These are phyloP conservation scores for Odontocerum albicorne DNA, from an alignment of 2,888 invertebrate species.

Conservation along the genomic window DNA sequence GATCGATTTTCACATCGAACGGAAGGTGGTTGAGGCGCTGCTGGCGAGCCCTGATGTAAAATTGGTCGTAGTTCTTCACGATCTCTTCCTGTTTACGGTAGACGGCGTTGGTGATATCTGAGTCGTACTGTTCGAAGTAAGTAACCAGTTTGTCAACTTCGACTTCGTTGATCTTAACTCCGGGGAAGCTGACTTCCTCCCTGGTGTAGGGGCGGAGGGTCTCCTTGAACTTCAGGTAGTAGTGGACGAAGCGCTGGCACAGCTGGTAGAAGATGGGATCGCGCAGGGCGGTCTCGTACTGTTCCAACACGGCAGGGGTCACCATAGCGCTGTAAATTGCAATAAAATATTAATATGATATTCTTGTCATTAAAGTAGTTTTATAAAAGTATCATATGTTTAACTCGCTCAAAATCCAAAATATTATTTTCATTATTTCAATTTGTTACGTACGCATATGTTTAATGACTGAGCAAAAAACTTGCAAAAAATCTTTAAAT, in stretches of 20 bases:
- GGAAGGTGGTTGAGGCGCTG: conserved; percentile 66
- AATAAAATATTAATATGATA: no score
- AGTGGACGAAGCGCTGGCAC: conserved; percentile 51
- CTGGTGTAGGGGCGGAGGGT: conserved; percentile 56
- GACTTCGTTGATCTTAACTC: conserved; percentile 57
- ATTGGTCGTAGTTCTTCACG: conserved; percentile 53
- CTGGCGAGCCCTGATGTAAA: conserved; percentile 59
- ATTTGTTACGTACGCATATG: no score
- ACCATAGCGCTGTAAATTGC: conserved; percentile 41
- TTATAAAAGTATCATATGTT: no score
- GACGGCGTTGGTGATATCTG: conserved; percentile 53
- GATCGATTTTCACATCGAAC: conserved; percentile 59
- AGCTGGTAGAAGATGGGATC: conserved; percentile 62
- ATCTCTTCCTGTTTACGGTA: conserved; percentile 44
- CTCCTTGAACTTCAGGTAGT: conserved; percentile 55
- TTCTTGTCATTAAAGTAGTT: no score
- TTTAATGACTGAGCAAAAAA: no score
- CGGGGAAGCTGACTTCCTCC: conserved; percentile 55
- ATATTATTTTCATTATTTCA: no score
- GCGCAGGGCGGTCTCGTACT: conserved; percentile 56
- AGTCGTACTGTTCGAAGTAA: conserved; percentile 58
- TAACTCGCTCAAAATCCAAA: no score
- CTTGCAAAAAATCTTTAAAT: no score
- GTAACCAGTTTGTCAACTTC: conserved; percentile 59
- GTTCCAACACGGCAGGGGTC: conserved; percentile 57